Percentiles rank a stretch among this genome's conserved stretches.
These are phyloP conservation scores for Channallabes apus DNA, from an alignment of 2,797 vertebrate genomes.

Conservation along the genomic window DNA sequence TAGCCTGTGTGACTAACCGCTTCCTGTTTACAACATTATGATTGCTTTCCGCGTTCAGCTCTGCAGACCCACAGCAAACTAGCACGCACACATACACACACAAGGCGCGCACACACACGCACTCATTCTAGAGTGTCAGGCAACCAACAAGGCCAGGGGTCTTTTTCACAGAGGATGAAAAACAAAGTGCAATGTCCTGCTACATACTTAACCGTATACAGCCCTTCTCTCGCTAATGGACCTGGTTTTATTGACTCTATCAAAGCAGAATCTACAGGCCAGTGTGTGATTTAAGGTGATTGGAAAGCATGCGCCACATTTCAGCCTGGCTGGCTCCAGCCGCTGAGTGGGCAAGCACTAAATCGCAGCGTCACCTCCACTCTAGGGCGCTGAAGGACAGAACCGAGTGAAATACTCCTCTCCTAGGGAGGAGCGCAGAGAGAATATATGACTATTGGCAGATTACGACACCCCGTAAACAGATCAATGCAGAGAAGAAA, in stretches of 20 bases:
- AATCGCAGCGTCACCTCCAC: constrained; percentile 49
- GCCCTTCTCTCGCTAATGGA: constrained; percentile 21
- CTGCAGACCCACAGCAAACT: constrained; percentile 51
- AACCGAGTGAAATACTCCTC: constrained; percentile 41
- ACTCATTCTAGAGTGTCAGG: constrained; percentile 5
- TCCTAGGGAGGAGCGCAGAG: constrained; percentile 19
- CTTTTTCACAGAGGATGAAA: constrained; percentile 18
- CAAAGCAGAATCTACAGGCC: constrained; percentile 4
- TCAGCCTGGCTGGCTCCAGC: constrained; percentile 32
- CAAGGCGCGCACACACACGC: neutral
- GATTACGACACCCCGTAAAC: neutral
- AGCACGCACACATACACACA: constrained; percentile 15
- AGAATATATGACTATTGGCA: constrained; percentile 40
- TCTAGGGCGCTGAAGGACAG: constrained; percentile 28
- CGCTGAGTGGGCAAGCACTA: constrained; percentile 53
- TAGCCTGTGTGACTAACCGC: constrained; percentile 60
- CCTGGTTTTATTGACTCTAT: constrained; percentile 38
- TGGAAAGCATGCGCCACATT: constrained; percentile 46
- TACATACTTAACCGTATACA: constrained; percentile 27
- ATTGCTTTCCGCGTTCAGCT: constrained; percentile 51
- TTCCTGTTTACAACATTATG: constrained; percentile 68
- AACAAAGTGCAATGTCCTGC: constrained; percentile 37
- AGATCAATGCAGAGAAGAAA: constrained; percentile 48
- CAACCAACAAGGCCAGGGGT: constrained; percentile 16
- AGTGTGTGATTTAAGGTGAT: constrained; percentile 51